A percentile compares a stretch with the other conserved stretches of the same genome.
phyloP scores from a whole-genome alignment of 2,888 invertebrate genomes.

The Sylvicola cinctus region DNA sequence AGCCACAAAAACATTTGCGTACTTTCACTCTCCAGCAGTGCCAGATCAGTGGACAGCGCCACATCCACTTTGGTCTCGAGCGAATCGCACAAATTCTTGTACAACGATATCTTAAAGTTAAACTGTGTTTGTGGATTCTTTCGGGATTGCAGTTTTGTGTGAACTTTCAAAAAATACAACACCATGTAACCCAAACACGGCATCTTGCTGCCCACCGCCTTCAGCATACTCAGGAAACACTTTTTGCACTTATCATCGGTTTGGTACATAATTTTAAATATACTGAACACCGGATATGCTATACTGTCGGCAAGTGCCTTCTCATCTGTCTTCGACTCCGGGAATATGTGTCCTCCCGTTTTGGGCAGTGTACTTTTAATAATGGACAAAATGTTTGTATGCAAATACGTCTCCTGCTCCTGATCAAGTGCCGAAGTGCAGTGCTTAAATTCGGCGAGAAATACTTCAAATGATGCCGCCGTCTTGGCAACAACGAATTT shows the following conservation, averaged over 20 bases:
- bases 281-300: conserved; percentile 64
- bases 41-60: conserved; percentile 62
- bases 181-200: conserved; percentile 66
- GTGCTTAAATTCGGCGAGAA: conserved; percentile 22
- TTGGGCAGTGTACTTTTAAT: conserved; percentile 22
- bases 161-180: conserved; percentile 73
- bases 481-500: conserved; percentile 20
- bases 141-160: conserved; percentile 33
- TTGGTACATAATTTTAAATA: conserved; percentile 66
- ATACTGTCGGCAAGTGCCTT: conserved; percentile 49
- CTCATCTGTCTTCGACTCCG: conserved; percentile 36
- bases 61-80: conserved; percentile 53
- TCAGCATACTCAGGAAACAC: conserved; percentile 55
- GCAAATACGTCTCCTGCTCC: conserved; percentile 23
- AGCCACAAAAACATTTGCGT: conserved; percentile 77
- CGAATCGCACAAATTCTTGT: conserved; percentile 72
- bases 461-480: conserved; percentile 20
- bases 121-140: conserved; percentile 32
- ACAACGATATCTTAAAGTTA: conserved; percentile 64
- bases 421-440: conserved; percentile 18
- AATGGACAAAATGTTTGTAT: conserved; percentile 19
- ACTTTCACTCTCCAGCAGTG: conserved; percentile 75
- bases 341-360: conserved; percentile 17
- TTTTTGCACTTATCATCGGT: conserved; percentile 57
- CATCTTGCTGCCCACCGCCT: conserved; percentile 54